These are phyloP conservation scores for Calidris pugnax DNA, from an alignment of 2,113 vertebrate species.

Conservation along the genomic window DNA sequence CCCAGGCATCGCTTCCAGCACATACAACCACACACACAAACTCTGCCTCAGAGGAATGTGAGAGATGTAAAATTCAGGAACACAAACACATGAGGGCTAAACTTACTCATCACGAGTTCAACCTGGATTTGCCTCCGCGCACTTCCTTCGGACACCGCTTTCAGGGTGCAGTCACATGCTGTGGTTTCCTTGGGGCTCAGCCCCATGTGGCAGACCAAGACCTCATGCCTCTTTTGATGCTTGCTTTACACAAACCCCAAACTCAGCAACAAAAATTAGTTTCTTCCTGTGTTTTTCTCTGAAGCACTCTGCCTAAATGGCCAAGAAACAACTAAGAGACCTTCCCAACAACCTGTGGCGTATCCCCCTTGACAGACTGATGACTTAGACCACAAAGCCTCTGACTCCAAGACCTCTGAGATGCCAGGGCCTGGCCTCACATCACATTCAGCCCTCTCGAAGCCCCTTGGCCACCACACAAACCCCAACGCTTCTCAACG, in stretches of 20 bases:
- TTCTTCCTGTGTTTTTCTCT: not conserved
- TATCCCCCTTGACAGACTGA: not conserved
- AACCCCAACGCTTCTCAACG: not conserved
- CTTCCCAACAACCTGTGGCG: not conserved
- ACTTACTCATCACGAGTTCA: constrained; percentile 15
- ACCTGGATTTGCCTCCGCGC: not conserved
- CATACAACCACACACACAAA: constrained; percentile 19
- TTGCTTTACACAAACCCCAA: not conserved
- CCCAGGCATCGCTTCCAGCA: not conserved
- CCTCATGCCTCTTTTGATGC: not conserved
- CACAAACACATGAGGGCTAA: not conserved
- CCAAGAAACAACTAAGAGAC: not conserved
- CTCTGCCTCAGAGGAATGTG: constrained; percentile 7
- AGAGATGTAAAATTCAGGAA: constrained; percentile 28
- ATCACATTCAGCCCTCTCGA: not conserved
- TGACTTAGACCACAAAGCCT: not conserved
- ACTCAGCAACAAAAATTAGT: not conserved
- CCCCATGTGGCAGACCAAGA: not conserved
- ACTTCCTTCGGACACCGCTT: accelerated
- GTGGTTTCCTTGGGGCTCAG: not conserved
- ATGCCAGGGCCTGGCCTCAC: not conserved
- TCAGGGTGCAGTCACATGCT: accelerated
- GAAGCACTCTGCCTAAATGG: not conserved
- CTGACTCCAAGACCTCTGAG: not conserved
- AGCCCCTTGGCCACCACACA: not conserved